A percentile compares a stretch with the other conserved stretches of the same genome.
Conservation (phyloP, 2,113 vertebrate species). For the Elachura formosa region DNA sequence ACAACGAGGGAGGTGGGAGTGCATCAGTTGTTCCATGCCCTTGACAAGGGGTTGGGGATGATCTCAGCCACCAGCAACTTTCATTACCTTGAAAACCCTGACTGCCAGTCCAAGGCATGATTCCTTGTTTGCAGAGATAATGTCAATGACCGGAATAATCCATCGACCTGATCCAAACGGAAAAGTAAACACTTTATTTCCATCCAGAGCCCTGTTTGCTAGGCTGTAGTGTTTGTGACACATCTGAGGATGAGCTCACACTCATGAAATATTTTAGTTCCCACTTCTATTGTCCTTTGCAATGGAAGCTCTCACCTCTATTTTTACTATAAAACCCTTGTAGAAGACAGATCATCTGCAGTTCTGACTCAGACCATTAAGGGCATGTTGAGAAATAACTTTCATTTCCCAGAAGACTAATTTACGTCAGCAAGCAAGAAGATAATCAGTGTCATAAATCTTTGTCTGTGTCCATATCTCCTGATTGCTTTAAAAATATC, state of each 20-base stretch:
- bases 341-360: conserved; percentile 46
- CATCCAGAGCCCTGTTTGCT: background rate
- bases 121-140: conserved; percentile 24
- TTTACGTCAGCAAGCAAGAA: conserved; percentile 73
- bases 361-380: conserved; percentile 72
- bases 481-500: background rate
- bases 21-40: background rate
- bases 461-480: background rate
- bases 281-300: conserved; percentile 21
- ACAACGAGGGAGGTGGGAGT: background rate
- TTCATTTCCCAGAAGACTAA: conserved; percentile 73
- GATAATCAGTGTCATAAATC: conserved; percentile 70
- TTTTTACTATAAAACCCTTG: conserved; percentile 40
- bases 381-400: conserved; percentile 71
- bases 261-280: conserved; percentile 6
- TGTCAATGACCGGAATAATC: conserved; percentile 20
- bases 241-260: background rate
- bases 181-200: conserved; percentile 29
- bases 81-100: background rate
- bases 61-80: background rate
- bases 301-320: conserved; percentile 16
- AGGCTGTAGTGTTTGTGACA: background rate
- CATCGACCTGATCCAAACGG: background rate
- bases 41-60: rapidly evolving
- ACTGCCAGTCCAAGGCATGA: background rate